Conservation (phyloP, 2,113 vertebrate species). For the Ochotona curzoniae region DNA sequence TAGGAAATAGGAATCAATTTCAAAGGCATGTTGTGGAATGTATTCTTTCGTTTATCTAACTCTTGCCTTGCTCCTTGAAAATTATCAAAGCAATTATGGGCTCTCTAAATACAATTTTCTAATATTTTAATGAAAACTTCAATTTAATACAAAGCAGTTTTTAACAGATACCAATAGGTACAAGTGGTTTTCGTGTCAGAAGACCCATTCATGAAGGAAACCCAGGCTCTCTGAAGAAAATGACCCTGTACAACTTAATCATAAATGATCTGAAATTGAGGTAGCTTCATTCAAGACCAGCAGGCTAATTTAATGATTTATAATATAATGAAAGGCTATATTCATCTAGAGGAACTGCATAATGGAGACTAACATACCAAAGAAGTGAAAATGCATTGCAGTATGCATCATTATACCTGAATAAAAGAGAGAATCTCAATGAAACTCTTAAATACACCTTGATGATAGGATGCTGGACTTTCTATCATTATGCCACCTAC, state of each 20-base stretch:
- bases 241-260: not conserved
- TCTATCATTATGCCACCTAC: too few relatives aligned
- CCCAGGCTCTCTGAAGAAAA: not conserved
- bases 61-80: not conserved
- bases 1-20: not conserved
- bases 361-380: too few relatives aligned
- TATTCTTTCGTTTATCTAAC: not conserved
- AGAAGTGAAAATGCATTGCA: too few relatives aligned
- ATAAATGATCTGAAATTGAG: not conserved
- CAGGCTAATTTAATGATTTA: not conserved
- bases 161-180: not conserved
- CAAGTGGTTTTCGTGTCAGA: not conserved
- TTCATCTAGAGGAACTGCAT: too few relatives aligned
- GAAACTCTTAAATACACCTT: too few relatives aligned
- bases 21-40: not conserved
- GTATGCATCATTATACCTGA: too few relatives aligned
- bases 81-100: not conserved
- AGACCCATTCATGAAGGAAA: not conserved
- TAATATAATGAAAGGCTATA: not conserved
- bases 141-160: not conserved
- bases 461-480: too few relatives aligned
- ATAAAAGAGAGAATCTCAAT: too few relatives aligned
- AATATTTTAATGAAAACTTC: not conserved
- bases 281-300: not conserved
- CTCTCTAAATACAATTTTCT: conserved; percentile 4